These are phyloP conservation scores for Pseudomyrmex gracilis DNA, from an alignment of 1,140 invertebrate genomes.

Conservation along the genomic window DNA sequence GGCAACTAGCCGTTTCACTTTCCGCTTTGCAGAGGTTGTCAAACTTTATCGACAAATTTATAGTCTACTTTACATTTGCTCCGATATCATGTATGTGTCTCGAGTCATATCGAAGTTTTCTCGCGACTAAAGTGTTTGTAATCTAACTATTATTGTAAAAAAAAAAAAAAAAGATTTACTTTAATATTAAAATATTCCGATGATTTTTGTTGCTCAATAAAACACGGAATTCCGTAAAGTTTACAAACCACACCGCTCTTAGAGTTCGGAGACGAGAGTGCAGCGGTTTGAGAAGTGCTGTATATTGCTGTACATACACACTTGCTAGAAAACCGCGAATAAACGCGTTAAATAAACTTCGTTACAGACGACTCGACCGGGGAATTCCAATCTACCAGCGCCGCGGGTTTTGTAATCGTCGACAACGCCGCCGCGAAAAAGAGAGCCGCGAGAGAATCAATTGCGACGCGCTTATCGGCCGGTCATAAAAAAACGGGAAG, in stretches of 20 bases:
- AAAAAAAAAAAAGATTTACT: neutral
- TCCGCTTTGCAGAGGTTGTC: slow-evolving; percentile 29
- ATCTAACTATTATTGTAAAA: neutral
- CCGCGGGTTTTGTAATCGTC: neutral
- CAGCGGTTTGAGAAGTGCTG: slow-evolving; percentile 40
- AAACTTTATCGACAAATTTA: neutral
- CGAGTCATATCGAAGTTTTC: no score
- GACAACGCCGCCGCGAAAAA: neutral
- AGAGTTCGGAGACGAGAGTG: neutral
- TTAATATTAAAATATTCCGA: neutral
- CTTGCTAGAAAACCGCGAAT: slow-evolving; percentile 29
- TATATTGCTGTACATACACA: neutral
- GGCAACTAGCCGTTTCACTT: slow-evolving; percentile 33
- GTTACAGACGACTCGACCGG: slow-evolving; percentile 36
- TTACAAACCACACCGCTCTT: neutral
- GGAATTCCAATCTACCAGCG: slow-evolving; percentile 39
- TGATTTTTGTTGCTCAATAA: slow-evolving; percentile 14
- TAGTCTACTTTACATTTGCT: neutral
- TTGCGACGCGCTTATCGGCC: slow-evolving; percentile 32
- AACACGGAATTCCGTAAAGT: slow-evolving; percentile 5
- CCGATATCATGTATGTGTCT: no score
- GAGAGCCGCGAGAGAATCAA: slow-evolving; percentile 25
- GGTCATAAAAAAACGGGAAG: neutral
- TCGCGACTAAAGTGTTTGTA: neutral
- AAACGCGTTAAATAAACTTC: slow-evolving; percentile 53